phyloP scores from a whole-genome alignment of 1,140 invertebrate species.

The Calephelis virginiensis region DNA sequence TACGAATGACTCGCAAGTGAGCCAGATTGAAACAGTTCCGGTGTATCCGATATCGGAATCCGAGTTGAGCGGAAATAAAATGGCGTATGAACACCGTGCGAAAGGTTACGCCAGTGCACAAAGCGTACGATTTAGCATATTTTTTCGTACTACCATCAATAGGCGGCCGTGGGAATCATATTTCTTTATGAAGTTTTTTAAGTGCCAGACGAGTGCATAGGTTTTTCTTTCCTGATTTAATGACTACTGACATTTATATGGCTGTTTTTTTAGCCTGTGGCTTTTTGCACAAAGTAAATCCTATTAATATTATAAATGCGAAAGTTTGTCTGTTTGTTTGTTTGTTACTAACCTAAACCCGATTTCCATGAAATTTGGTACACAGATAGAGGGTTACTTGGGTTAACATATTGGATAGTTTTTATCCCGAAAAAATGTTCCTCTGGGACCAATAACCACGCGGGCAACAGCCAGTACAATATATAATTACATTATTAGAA shows the following conservation, averaged over 20 bases:
- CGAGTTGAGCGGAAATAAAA: slow-evolving; percentile 50
- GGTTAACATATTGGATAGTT: too few species aligned
- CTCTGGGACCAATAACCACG: too few species aligned
- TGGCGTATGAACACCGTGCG: slow-evolving; percentile 47
- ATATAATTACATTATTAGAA: not conserved
- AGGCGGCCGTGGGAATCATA: slow-evolving; percentile 8
- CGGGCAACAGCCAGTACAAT: too few species aligned
- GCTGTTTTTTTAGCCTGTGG: not conserved
- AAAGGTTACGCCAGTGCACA: slow-evolving; percentile 43
- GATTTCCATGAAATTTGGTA: too few species aligned
- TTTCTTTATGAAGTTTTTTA: slow-evolving; percentile 8
- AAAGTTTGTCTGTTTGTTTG: too few species aligned
- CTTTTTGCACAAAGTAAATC: not conserved
- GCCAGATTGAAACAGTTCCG: slow-evolving; percentile 51
- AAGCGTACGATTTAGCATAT: slow-evolving; percentile 30
- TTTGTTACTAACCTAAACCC: too few species aligned
- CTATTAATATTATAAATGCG: too few species aligned
- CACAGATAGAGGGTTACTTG: too few species aligned
- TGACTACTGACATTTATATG: not conserved
- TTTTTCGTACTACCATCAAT: slow-evolving; percentile 34
- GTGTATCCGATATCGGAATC: slow-evolving; percentile 43
- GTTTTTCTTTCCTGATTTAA: slow-evolving; percentile 11
- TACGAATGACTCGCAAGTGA: slow-evolving; percentile 26
- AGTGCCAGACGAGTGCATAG: slow-evolving; percentile 2
- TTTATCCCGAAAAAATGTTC: too few species aligned